Evolutionary conservation across 1,140 invertebrate genomes (phyloP), one percentile per base, ranked within the genome.

Genomic region (Leptopilina clavipes): DNA sequence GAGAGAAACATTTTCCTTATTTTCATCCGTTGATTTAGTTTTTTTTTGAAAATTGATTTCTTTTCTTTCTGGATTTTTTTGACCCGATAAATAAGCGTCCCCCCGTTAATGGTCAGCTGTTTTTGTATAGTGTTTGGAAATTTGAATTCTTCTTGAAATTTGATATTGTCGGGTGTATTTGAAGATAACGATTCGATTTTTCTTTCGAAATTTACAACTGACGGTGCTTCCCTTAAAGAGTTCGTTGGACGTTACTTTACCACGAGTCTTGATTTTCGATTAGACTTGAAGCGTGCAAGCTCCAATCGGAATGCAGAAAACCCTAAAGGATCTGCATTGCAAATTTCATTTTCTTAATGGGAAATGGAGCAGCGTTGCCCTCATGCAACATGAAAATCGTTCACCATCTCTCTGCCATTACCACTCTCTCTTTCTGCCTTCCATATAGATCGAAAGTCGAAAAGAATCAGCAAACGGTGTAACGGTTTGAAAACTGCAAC

Each of bases 311-410:
- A 73, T 65, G 48, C 25, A 65, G 71, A 25, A 45, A 78, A 59
- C 70, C 52, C 45, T 48, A 45, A 52, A 72, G 59, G 25, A 71
- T 79, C 52, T 71, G 79, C 78, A 79, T 79, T 75, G 79, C 77
- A 81, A 81, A 81, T 81, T 79, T 81, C 72, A 81, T 81, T 79
- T 81, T 76, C 76, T 75, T 81, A 81, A 81, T 81, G 79, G 79
- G 59, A 65, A 65, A 65, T 65, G 59, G 59, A 65, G 59, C 59
- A 65, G 22, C 59, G 25, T 31, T 65, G 14, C 22, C 59, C 25
- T 65, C 59, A 65, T 65, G 59, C 59, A 65, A 65, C 59, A 37
- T 65, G 59, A 65, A 65, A 19, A 65, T 22, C 59, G 25, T 65
- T 65, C 59, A 31, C 59, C 59, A 65, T 65, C 59, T 65, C 56